Conservation (phyloP, 2,888 invertebrate genomes). For the Ptychoptera contaminata region DNA sequence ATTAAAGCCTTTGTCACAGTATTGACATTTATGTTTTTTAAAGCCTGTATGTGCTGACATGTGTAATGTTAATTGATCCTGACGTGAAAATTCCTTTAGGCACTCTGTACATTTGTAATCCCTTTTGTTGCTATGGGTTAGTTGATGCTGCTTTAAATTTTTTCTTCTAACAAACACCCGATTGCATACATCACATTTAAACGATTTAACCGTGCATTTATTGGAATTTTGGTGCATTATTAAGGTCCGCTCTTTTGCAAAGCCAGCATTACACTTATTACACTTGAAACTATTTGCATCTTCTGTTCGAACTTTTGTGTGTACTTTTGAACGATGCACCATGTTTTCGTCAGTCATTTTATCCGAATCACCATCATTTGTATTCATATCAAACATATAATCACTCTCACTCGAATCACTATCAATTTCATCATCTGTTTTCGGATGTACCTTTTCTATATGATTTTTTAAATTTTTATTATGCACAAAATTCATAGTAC, state of each 20-base stretch:
- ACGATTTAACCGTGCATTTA: constrained; percentile 33
- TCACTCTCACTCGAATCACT: constrained; percentile 16
- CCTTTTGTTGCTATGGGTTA: constrained; percentile 16
- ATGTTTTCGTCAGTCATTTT: background rate
- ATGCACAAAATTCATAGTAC: constrained; percentile 29
- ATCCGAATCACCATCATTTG: background rate
- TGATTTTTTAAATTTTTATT: constrained; percentile 27
- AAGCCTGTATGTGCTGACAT: constrained; percentile 32
- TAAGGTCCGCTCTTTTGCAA: constrained; percentile 22
- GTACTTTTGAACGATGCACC: background rate
- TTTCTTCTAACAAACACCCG: constrained; percentile 39
- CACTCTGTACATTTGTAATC: constrained; percentile 26
- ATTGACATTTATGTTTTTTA: constrained; percentile 35
- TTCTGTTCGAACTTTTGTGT: background rate
- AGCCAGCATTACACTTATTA: constrained; percentile 24
- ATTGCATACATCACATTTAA: constrained; percentile 31
- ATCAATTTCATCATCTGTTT: constrained; percentile 24
- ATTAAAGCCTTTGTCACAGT: constrained; percentile 32
- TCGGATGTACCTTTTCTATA: constrained; percentile 26
- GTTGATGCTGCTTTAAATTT: constrained; percentile 36
- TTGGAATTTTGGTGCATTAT: constrained; percentile 24
- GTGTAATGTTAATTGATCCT: constrained; percentile 33
- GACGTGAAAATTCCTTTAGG: constrained; percentile 26
- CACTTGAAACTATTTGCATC: constrained; percentile 16
- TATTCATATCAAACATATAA: too few relatives aligned